Evolutionary conservation across 2,113 vertebrate genomes (phyloP), one percentile per base, ranked within the genome.

Genomic region (Oreocharis arfaki): DNA sequence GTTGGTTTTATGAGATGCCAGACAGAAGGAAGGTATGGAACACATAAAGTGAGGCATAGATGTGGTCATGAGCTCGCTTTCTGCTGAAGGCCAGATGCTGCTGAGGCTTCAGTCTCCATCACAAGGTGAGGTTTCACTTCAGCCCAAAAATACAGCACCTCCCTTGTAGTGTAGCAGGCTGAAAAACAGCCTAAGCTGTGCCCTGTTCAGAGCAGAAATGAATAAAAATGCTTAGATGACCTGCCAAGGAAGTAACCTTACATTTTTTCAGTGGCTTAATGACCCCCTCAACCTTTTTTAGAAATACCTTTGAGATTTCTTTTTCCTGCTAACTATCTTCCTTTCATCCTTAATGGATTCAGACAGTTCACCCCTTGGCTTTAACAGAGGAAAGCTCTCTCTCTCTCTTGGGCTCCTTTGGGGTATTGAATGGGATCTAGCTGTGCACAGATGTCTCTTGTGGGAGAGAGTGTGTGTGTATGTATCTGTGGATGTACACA

Each of bases 341-440:
- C 67, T 93, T 95, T 95, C 56, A 86, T 95, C 84, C 52, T 77
- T 93, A 92, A 93, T 90, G 75, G 44, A 74, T 92, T 90, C 75
- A 85, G 73, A 84, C 76, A 87, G 73, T 60, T 93, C 9, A 11
- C 55, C 39, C 22, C 52, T 90, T 77, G 47, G 68, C 63, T 95
- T 81, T 89, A 78, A 47, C 23, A 78, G 63, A 70, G 39, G 22
- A 90, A 93, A 90, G 30, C 42, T 46, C 35, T 28, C 49, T 65
- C 21, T 49, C n/a, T 39, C 15, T 93, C 61, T 68, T 42, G 10
- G 21, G 39, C 59, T 77, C 50, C 55, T 71, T 52, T 32, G 22
- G 26, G 30, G 2, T 61, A 44, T 59, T 79, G 55, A 82, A 75
- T 33, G 46, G 18, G 42, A 61, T 69, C 12, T 37, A 69, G 26